Evolutionary conservation across 1,140 invertebrate genomes (phyloP).

Genomic region (Caerostris extrusa): DNA sequence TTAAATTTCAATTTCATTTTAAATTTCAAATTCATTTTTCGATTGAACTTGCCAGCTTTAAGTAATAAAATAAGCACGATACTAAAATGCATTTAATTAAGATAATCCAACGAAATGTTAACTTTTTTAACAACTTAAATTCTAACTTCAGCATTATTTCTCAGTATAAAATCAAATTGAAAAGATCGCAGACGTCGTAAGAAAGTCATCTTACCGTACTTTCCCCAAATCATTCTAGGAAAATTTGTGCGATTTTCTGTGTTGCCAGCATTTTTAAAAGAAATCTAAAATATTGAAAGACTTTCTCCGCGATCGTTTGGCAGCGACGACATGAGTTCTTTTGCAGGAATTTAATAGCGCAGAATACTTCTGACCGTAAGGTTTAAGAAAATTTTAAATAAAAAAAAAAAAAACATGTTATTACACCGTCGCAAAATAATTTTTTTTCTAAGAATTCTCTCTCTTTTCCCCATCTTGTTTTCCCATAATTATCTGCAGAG

Average conservation of each 20-base stretch:
- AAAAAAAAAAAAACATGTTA: slow-evolving; percentile 20
- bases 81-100: too few species aligned
- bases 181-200: background rate
- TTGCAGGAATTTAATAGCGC: slow-evolving; percentile 4
- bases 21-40: too few species aligned
- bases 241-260: background rate
- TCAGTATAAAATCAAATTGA: background rate
- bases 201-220: background rate
- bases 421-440: background rate
- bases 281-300: background rate
- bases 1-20: too few species aligned
- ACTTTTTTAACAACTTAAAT: too few species aligned
- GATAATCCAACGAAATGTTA: too few species aligned
- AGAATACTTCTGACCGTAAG: background rate
- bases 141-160: too few species aligned
- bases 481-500: background rate
- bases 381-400: background rate
- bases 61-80: too few species aligned
- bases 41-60: too few species aligned
- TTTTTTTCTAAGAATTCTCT: background rate
- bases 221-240: background rate
- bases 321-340: background rate
- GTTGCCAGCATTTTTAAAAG: background rate
- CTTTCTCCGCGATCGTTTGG: slow-evolving; percentile 2
- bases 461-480: background rate